Evolutionary conservation across 2,113 vertebrate species (phyloP).

Genomic region (Embiotoca jacksoni): DNA sequence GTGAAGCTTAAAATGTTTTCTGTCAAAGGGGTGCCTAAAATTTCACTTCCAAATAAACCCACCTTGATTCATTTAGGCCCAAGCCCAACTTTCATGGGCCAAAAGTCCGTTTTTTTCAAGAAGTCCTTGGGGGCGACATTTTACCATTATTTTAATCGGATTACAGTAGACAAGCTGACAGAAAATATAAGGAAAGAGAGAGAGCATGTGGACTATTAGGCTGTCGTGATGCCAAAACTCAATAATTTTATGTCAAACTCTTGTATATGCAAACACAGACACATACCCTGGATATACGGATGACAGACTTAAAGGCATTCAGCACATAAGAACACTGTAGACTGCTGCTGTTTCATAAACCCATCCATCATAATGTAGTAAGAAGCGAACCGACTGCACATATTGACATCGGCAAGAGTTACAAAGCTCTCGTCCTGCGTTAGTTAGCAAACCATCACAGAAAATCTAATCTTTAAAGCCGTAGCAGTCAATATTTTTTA

Average conservation of each 20-base stretch:
- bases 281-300: background rate
- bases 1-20: slow-evolving; percentile 9
- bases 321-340: background rate
- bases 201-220: background rate
- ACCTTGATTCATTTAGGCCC: background rate
- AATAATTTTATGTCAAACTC: slow-evolving; percentile 27
- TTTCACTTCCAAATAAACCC: background rate
- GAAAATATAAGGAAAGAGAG: slow-evolving; percentile 1
- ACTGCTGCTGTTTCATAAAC: slow-evolving; percentile 31
- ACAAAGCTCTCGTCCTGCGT: slow-evolving; percentile 5
- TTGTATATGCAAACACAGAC: slow-evolving; percentile 14
- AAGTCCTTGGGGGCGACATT: background rate
- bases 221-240: slow-evolving; percentile 20
- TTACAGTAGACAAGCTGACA: background rate
- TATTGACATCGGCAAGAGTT: slow-evolving; percentile 31
- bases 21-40: background rate
- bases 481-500: slow-evolving; percentile 32
- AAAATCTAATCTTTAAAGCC: slow-evolving; percentile 37
- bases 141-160: background rate
- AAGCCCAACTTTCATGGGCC: background rate
- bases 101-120: background rate
- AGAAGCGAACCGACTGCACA: slow-evolving; percentile 40
- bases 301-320: background rate
- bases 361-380: slow-evolving; percentile 46
- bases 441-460: slow-evolving; percentile 32